phyloP scores from a whole-genome alignment of 1,140 invertebrate genomes.

The Calephelis virginiensis region DNA sequence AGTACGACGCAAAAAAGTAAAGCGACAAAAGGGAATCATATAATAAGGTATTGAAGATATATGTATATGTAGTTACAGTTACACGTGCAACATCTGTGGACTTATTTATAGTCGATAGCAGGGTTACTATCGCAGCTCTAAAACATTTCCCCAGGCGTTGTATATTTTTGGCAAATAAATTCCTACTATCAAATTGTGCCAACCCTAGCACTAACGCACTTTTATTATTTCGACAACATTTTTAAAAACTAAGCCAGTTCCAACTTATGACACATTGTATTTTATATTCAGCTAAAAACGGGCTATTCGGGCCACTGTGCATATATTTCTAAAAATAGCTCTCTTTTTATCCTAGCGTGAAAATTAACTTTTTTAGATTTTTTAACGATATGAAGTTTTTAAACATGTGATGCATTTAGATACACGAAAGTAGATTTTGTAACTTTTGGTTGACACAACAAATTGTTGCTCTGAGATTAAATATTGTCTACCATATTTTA shows the following conservation, averaged over 20 bases:
- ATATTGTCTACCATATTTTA: too few relatives aligned
- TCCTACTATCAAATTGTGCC: constrained; percentile 33
- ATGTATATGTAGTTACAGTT: neutral
- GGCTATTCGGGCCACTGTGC: neutral
- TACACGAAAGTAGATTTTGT: too few relatives aligned
- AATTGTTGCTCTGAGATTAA: too few relatives aligned
- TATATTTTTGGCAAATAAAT: constrained; percentile 35
- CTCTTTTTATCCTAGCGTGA: neutral
- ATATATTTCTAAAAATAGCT: neutral
- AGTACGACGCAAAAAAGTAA: too few relatives aligned
- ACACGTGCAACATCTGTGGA: neutral
- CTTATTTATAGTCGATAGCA: neutral
- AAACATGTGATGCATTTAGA: too few relatives aligned
- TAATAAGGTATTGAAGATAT: too few relatives aligned
- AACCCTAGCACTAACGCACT: constrained; percentile 41
- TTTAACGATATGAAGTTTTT: too few relatives aligned
- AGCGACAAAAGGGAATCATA: too few relatives aligned
- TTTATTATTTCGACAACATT: constrained; percentile 50
- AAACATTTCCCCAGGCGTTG: constrained; percentile 12
- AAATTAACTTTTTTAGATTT: too few relatives aligned
- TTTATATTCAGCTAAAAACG: neutral
- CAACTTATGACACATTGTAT: constrained; percentile 43
- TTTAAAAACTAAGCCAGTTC: constrained; percentile 42
- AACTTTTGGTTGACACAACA: too few relatives aligned
- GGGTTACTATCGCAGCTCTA: neutral